phyloP scores from a whole-genome alignment of 2,113 vertebrate species.

The Heterochromis multidens region DNA sequence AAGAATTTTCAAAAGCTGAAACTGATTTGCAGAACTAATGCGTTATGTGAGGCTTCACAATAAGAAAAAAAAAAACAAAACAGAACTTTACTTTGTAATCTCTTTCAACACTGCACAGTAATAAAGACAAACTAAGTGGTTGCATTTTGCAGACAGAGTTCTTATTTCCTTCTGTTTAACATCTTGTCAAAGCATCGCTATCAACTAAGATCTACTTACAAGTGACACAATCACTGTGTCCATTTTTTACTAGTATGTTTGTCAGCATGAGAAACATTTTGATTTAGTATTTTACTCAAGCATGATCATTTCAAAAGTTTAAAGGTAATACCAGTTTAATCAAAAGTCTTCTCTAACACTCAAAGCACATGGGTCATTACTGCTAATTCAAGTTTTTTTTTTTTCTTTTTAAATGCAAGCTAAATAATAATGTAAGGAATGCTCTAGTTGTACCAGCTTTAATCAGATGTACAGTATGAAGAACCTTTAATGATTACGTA shows the following conservation, averaged over 20 bases:
- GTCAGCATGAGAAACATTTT: background rate
- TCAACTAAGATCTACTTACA: background rate
- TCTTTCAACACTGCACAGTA: background rate
- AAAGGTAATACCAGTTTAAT: background rate
- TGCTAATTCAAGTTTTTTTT: background rate
- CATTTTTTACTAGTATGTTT: background rate
- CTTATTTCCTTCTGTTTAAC: background rate
- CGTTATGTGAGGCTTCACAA: too few relatives aligned
- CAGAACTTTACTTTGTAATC: too few relatives aligned
- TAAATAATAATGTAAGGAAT: slow-evolving; percentile 7
- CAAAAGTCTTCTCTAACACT: background rate
- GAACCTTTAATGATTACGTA: slow-evolving; percentile 64
- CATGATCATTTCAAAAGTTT: background rate
- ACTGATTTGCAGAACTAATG: background rate
- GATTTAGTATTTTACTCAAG: background rate
- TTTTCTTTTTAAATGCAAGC: background rate
- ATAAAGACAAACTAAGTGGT: background rate
- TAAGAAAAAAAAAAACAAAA: too few relatives aligned
- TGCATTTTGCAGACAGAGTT: background rate
- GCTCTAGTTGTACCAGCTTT: slow-evolving; percentile 24
- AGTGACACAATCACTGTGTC: background rate
- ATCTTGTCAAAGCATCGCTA: slow-evolving; percentile 18
- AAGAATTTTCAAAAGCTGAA: background rate
- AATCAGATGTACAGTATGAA: slow-evolving; percentile 42
- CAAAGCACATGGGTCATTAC: background rate